Evolutionary conservation across 2,888 invertebrate genomes (phyloP).

Genomic region (Gasteruption jaculator): DNA sequence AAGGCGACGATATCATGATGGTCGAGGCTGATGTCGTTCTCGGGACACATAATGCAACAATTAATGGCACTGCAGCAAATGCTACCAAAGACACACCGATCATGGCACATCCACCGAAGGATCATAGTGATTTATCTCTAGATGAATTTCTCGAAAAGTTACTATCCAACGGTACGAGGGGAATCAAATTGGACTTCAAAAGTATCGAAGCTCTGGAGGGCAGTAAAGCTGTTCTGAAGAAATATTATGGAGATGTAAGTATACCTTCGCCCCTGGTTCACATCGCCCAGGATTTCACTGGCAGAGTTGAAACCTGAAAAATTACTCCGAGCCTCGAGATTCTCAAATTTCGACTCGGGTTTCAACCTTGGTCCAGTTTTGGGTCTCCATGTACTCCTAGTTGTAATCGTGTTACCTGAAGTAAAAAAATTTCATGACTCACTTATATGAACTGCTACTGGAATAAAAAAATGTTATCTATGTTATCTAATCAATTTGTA

Average conservation of each 20-base stretch:
- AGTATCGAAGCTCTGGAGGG: constrained; percentile 66
- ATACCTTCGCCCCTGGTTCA: too few relatives aligned
- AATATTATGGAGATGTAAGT: constrained; percentile 48
- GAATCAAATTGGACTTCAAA: constrained; percentile 87
- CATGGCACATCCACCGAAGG: constrained; percentile 82
- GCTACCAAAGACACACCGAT: constrained; percentile 61
- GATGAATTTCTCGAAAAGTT: constrained; percentile 66
- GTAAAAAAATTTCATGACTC: too few relatives aligned
- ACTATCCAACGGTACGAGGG: constrained; percentile 59
- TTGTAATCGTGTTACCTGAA: too few relatives aligned
- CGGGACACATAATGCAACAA: constrained; percentile 55
- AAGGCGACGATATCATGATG: constrained; percentile 68
- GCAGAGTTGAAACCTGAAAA: too few relatives aligned
- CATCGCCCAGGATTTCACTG: too few relatives aligned
- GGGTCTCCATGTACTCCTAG: too few relatives aligned
- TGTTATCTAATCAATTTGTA: too few relatives aligned
- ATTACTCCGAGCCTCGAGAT: too few relatives aligned
- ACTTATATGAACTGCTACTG: too few relatives aligned
- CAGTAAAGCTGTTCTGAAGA: constrained; percentile 54
- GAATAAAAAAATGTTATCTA: too few relatives aligned
- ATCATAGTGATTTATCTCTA: constrained; percentile 70
- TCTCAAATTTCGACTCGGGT: constrained; percentile 7
- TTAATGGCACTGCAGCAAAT: constrained; percentile 50
- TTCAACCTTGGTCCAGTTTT: constrained; percentile 11
- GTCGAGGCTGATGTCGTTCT: constrained; percentile 81